Conservation (phyloP, 37 sponge, comb jelly and placozoan species). For the Bolinopsis microptera region DNA sequence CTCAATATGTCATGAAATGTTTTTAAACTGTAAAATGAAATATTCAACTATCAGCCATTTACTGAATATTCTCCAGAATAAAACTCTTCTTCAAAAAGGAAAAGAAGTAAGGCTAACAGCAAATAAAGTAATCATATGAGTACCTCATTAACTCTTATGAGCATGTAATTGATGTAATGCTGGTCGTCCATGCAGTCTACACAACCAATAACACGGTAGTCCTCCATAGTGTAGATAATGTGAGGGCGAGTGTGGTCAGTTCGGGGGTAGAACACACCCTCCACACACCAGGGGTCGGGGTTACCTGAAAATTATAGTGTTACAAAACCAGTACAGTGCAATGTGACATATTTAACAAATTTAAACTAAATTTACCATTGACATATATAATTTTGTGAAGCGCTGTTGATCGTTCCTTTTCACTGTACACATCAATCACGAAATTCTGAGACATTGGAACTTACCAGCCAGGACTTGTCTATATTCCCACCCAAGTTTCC, state of each 20-base stretch:
- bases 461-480: conserved; percentile 52
- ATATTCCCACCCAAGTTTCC: conserved; percentile 60
- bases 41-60: too few relatives aligned
- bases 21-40: too few relatives aligned
- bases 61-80: neutral
- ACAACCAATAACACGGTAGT: conserved; percentile 49
- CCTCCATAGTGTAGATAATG: conserved; percentile 58
- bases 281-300: conserved; percentile 64
- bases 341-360: too few relatives aligned
- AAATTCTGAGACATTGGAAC: too few relatives aligned
- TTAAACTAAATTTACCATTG: too few relatives aligned
- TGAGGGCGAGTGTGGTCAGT: conserved; percentile 8
- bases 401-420: too few relatives aligned
- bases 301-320: conserved; percentile 5
- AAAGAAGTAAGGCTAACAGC: conserved; percentile 10
- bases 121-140: too few relatives aligned
- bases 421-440: too few relatives aligned
- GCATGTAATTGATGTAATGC: conserved; percentile 59
- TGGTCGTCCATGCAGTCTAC: conserved; percentile 58
- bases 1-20: too few relatives aligned
- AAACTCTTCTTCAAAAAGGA: neutral
- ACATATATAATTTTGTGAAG: too few relatives aligned
- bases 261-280: neutral
- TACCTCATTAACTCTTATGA: conserved; percentile 11
- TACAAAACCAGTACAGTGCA: too few relatives aligned